Base-by-base conservation (phyloP, 2,113 vertebrate species). In the Oncorhynchus keta region DNA sequence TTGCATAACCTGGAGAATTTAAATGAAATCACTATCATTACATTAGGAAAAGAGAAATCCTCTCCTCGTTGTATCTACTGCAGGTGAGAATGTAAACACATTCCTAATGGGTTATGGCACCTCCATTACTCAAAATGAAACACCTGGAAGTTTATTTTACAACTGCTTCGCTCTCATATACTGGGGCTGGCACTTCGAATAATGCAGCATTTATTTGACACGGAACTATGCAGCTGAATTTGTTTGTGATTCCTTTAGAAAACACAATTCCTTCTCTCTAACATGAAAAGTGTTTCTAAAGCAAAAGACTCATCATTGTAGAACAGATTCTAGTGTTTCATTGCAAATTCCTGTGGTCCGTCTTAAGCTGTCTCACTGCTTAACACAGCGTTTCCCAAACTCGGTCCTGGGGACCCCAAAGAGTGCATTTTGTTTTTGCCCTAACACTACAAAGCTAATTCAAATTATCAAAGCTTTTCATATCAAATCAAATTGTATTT, bases 51-150 rank as follows among this genome's bases (percentile, higher is more conserved):
- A 79, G 24, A 79, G 68, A 74, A 79, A 68, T 74, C 79, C 59
- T 82, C 67, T 78, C 55, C 75, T 74, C 72, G 64, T 28, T 26
- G 35, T 28, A 22, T 39, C 39, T 18, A 18, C 18, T 66, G 35
- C 9, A 32, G 32, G 68, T 22, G 28, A 67, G 22, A 22, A 68
- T 77, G 79, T 76, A 72, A 84, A 83, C 68, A 55, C 70, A 32
- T 75, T 74, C n/a, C 57, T 86, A 84, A 89, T 85, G 67, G 72
- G 62, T 80, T 74, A 78, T 86, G 82, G 65, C 83, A 80, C 78
- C 66, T 77, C 81, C 81, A 84, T 86, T 77, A 72, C 68, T 87
- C 81, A 81, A 76, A 83, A 86, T 84, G 70, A 87, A 81, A 87
- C 48, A 73, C 72, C 68, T 73, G 69, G 79, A 81, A 83, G 72